phyloP scores from a whole-genome alignment of 2,113 vertebrate genomes.

The Clarias batrachus region DNA sequence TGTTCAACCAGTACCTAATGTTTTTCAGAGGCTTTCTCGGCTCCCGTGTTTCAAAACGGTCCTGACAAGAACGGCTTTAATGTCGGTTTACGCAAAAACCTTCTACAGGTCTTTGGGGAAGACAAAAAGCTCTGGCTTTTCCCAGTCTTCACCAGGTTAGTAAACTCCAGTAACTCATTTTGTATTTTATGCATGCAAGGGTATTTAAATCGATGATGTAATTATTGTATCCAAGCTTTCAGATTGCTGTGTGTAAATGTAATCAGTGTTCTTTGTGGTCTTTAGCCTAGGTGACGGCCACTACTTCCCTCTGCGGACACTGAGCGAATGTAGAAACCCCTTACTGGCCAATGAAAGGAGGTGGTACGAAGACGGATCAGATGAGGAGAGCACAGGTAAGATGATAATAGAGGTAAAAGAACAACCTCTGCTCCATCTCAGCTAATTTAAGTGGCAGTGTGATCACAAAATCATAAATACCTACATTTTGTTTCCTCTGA shows the following conservation, averaged over 20 bases:
- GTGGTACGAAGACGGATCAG: slow-evolving; percentile 84
- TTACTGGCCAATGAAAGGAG: slow-evolving; percentile 84
- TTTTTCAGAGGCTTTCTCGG: slow-evolving; percentile 89
- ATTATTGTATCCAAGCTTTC: neutral
- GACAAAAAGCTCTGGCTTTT: slow-evolving; percentile 88
- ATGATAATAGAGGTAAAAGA: neutral
- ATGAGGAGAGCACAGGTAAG: slow-evolving; percentile 84
- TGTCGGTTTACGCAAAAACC: slow-evolving; percentile 83
- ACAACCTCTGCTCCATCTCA: neutral
- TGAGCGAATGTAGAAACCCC: slow-evolving; percentile 84
- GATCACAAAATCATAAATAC: neutral
- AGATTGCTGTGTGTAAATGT: neutral
- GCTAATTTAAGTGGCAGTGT: neutral
- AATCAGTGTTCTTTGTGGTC: neutral
- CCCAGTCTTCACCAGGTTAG: slow-evolving; percentile 88
- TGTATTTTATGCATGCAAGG: neutral
- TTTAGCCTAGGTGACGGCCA: slow-evolving; percentile 90
- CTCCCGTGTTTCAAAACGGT: slow-evolving; percentile 86
- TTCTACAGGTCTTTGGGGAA: slow-evolving; percentile 93
- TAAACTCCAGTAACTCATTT: neutral
- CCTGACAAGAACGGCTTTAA: slow-evolving; percentile 95
- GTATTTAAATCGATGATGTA: neutral
- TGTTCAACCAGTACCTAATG: neutral
- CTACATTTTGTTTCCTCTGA: neutral
- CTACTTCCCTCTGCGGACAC: slow-evolving; percentile 84